Evolutionary conservation across 2,113 vertebrate species (phyloP).

Genomic region (Hippocampus zosterae): DNA sequence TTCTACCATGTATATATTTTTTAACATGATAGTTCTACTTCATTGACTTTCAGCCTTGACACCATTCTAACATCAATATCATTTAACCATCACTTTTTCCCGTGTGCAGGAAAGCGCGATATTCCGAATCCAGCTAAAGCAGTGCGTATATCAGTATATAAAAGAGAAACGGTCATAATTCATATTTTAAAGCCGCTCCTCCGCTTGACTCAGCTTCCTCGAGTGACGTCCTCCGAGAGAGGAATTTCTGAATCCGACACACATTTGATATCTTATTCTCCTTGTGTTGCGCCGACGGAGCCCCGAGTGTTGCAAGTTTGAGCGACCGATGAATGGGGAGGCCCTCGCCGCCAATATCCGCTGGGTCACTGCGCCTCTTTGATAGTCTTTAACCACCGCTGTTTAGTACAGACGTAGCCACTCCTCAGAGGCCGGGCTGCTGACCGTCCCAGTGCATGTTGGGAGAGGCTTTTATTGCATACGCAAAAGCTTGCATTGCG

Average conservation of each 20-base stretch:
- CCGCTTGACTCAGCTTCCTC: neutral
- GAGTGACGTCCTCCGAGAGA: neutral
- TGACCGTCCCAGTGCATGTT: conserved; percentile 22
- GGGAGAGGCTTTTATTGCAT: conserved; percentile 32
- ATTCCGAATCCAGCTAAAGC: conserved; percentile 6
- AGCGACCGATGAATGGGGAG: conserved; percentile 4
- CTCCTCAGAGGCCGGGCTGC: conserved; percentile 31
- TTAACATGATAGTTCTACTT: neutral
- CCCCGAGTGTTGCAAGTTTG: conserved; percentile 8
- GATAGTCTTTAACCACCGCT: conserved; percentile 52
- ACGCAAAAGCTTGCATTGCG: conserved; percentile 7
- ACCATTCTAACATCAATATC: neutral
- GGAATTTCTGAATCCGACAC: conserved; percentile 13
- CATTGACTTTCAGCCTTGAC: neutral
- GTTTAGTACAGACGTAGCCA: conserved; percentile 31
- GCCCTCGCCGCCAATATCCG: conserved; percentile 11
- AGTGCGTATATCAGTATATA: neutral
- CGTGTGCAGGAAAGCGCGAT: conserved; percentile 2
- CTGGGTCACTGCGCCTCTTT: conserved; percentile 22
- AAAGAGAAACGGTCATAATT: conserved; percentile 7
- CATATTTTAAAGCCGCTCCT: conserved; percentile 17
- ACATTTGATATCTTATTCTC: conserved; percentile 33
- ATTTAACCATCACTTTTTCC: neutral
- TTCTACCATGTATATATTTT: too few relatives aligned
- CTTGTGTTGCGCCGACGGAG: conserved; percentile 10